Evolutionary conservation across 64 coral and sea anemone genomes (phyloP), one percentile per base, ranked within the genome.

Genomic region (Porites australiensis): DNA sequence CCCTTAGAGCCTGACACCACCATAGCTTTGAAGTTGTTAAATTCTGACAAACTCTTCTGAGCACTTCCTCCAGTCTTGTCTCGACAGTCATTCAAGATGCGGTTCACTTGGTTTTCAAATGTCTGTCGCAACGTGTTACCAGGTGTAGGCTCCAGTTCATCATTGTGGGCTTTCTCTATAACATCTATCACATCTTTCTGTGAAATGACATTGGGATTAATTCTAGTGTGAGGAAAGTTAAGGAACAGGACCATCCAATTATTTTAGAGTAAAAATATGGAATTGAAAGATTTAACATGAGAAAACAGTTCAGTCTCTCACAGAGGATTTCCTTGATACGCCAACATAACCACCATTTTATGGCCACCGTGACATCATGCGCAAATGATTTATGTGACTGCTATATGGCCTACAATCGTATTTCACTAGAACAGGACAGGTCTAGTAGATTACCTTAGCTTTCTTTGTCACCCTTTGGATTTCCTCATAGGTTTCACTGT

Each of bases 11-110:
- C 98, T 75, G 98, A 95, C 4, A 99, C 98, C 50, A 99, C 98
- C 98, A 99, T 99, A 81, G 98, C 95, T 77, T 99, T 99, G 70
- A 99, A 99, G 77, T 99, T 99, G 54, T 99, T 99, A 57, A 94
- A 99, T 92, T 99, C 98, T 79, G 98, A 99, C 91, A 99, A 99
- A 57, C 98, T 99, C 79, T 99, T 99, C 78, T 99, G 98, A 51
- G 98, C 98, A 91, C 98, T 99, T 67, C 98, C 90, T 81, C 98
- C 98, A 72, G 98, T 99, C 83, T 99, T 96, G 91, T 99, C 98
- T 83, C 98, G 98, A 82, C 98, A 99, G 88, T 99, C 98, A 70
- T 99, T 99, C 47, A 99, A 53, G 57, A 99, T 99, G 19, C 98
- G 98, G 75, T 99, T 99, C 57, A 99, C 98, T 77, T 96, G 94